phyloP scores from a whole-genome alignment of 2,888 invertebrate genomes.

The Anodontia alba region DNA sequence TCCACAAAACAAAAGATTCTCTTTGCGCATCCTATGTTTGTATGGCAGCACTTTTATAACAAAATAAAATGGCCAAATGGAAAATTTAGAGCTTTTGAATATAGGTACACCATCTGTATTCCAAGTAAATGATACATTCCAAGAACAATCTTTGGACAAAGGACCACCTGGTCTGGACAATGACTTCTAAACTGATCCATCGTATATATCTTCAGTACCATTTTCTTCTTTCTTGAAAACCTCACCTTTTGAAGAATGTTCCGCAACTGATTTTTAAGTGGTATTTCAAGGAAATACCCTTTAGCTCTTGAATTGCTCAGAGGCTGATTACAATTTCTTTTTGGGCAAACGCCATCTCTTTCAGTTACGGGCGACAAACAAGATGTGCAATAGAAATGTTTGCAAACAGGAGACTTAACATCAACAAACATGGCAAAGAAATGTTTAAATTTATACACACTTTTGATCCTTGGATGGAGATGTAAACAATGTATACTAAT shows the following conservation, averaged over 20 bases:
- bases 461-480: not conserved
- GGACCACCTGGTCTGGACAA: not conserved
- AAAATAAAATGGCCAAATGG: slow-evolving; percentile 45
- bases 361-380: not conserved
- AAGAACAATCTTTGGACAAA: not conserved
- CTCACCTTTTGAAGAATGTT: not conserved
- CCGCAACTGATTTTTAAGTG: not conserved
- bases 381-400: not conserved
- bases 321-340: not conserved
- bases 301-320: not conserved
- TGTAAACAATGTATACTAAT: not conserved
- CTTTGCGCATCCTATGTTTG: slow-evolving; percentile 25
- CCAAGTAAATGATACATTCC: slow-evolving; percentile 3
- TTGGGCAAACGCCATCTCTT: not conserved
- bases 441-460: not conserved
- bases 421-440: not conserved
- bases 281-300: slow-evolving; percentile 2
- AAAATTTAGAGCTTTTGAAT: slow-evolving; percentile 52
- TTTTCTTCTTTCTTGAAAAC: not conserved
- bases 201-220: not conserved
- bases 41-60: slow-evolving; percentile 37
- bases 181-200: not conserved
- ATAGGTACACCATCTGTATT: slow-evolving; percentile 50
- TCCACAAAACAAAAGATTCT: slow-evolving; percentile 47
- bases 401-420: not conserved